Conservation (phyloP, 2,113 vertebrate genomes). For the Rattus rattus region DNA sequence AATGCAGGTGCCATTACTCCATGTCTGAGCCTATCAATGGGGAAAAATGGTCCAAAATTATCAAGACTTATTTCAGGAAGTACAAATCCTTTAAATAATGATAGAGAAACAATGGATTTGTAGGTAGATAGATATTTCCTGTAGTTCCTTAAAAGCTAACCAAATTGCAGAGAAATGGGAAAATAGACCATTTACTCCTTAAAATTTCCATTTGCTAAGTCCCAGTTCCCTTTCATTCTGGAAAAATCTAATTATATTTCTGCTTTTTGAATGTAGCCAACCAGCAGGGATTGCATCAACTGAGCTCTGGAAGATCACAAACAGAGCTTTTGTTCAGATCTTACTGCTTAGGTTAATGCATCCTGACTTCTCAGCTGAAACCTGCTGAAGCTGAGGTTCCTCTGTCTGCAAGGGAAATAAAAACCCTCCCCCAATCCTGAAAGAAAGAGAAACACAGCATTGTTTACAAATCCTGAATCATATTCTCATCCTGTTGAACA, state of each 20-base stretch:
- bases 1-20: not conserved
- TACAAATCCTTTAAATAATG: not conserved
- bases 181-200: not conserved
- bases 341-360: slow-evolving; percentile 62
- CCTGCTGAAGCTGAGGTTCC: slow-evolving; percentile 3
- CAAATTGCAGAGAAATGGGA: slow-evolving; percentile 9
- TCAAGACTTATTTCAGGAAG: not conserved
- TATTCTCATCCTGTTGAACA: slow-evolving; percentile 52
- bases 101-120: not conserved
- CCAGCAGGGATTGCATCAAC: not conserved
- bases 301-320: not conserved
- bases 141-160: slow-evolving; percentile 47
- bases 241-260: slow-evolving; percentile 66
- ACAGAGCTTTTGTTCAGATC: slow-evolving; percentile 67
- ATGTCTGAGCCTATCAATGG: not conserved
- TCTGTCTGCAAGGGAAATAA: slow-evolving; percentile 14
- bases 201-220: not conserved
- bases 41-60: not conserved
- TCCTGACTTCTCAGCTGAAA: slow-evolving; percentile 35
- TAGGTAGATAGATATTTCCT: not conserved
- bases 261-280: not conserved
- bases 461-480: slow-evolving; percentile 58
- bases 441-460: slow-evolving; percentile 48
- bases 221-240: not conserved
- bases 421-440: not conserved